Conservation (phyloP, 2,113 vertebrate genomes). For the Recurvirostra avosetta region DNA sequence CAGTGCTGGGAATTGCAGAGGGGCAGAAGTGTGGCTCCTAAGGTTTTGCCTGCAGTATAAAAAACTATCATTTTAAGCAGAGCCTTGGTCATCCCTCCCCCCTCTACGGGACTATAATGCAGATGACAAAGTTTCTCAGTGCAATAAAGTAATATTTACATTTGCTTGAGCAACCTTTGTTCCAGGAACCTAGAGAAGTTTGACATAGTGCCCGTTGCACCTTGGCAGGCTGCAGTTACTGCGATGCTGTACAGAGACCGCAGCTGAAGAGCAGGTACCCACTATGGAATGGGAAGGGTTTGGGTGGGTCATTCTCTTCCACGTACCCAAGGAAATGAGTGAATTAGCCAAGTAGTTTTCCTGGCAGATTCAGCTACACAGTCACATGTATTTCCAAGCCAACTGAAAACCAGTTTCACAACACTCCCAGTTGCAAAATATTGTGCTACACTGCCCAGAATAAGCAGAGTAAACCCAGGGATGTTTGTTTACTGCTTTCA, state of each 20-base stretch:
- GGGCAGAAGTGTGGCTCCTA: background rate
- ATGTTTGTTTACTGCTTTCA: background rate
- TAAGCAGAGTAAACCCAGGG: background rate
- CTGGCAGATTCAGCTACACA: background rate
- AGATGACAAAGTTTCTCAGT: background rate
- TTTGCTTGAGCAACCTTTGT: background rate
- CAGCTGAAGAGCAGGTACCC: background rate
- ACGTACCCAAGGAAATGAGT: background rate
- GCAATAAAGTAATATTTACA: background rate
- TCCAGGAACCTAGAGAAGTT: background rate
- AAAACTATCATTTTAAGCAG: background rate
- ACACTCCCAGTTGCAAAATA: constrained; percentile 21
- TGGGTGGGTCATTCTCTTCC: background rate
- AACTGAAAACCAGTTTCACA: constrained; percentile 1
- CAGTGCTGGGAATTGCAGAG: background rate
- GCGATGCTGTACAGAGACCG: background rate
- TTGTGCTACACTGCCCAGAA: background rate
- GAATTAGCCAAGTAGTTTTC: background rate
- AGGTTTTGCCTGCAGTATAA: background rate
- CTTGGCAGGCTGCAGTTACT: background rate
- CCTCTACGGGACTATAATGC: background rate
- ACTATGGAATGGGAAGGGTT: fast-evolving
- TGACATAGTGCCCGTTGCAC: background rate
- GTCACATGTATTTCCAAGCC: background rate
- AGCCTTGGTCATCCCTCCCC: background rate